Base-by-base conservation (phyloP, 2,888 invertebrate species). In the Malthinus seriepunctatus region DNA sequence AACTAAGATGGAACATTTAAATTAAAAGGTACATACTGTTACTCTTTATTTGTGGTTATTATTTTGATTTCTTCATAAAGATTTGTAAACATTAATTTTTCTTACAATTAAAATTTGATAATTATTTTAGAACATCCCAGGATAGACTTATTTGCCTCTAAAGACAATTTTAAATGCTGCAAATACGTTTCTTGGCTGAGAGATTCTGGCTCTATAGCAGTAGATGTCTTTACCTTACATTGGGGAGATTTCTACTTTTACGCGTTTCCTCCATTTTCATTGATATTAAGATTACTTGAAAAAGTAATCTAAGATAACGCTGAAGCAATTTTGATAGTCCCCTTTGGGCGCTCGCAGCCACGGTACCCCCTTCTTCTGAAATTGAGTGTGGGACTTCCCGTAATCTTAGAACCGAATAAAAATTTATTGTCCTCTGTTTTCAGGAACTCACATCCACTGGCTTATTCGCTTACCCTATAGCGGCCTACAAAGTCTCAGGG, bases 171-270 rank as follows among this genome's bases (percentile, higher is more conserved):
- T 9, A 60, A 60, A 56, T 60, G 60, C 34, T 2, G 31, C 2
- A 14, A 10, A 7, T 62, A 42, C 35, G 12, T 50, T 33, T 52
- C 52, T 2, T 62, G 58, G 62, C 8, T 35, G 1, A 42, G 15
- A 50, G 60, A 62, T 32, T 52, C 63, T 9, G 49, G 44, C 3
- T 23, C 46, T 3, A 31, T 46, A 6, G 45, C 54, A 8, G 51
- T 51, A 48, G 62, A 56, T 42, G 59, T 58, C 1, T 62, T 62
- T 37, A 62, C 59, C 10, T n/a, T 59, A 0, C 12, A 32, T 12
- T 62, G 62, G 48, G 38, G 38, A 23, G 2, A 10, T 11, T 11
- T 10, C 10, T 32, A 11, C 1, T 54, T 54, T 8, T 54, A 52
- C 10, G 52, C 52, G n/a, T 52, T 52, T 15, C 45, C 52, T 1